Base-by-base conservation (phyloP, 2,797 vertebrate species). In the Coregonus suidteri region DNA sequence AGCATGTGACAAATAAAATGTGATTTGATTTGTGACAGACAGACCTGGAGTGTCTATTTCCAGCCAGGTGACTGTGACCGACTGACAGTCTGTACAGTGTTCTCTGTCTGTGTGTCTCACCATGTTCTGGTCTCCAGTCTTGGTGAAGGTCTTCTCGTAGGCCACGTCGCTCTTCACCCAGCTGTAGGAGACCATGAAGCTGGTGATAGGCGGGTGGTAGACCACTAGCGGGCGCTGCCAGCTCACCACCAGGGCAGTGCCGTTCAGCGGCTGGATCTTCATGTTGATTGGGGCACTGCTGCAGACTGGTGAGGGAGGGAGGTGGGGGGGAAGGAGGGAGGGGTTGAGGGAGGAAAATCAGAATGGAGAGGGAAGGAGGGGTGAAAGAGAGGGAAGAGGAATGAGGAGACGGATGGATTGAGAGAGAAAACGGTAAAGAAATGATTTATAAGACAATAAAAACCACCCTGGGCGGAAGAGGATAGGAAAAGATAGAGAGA, bases 181-280 rank as follows among this genome's bases (percentile, higher is more conserved):
- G 93, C 98, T 99, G 87, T 99, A 99, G 76, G 98, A 99, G 75
- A 99, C 95, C 94, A 97, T 95, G 89, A 98, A 99, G 86, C 95
- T 96, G 91, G 96, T 94, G 91, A 99, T 96, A 0, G 98, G 98
- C 0, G 98, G 97, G 85, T 99, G 97, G 93, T 99, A 99, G 88
- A 98, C 81, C 67, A 90, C 95, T 85, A 96, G 94, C 0, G 98
- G 98, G 34, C 95, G 95, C 76, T 96, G 96, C 98, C 98, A 99
- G 90, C 96, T 98, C 85, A 99, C 96, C 80, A 96, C 93, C 85
- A 99, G 87, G 0, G 97, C 96, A 0, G 97, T 97, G 91, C 91
- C 94, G 93, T 99, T 99, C 84, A 99, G 92, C 0, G 96, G 96
- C 83, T 96, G 96, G 86, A 97, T 97, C 91, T 98, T 98, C 96